Percentiles rank a stretch among this genome's conserved stretches.
Evolutionary conservation across 2,113 vertebrate species (phyloP).

Genomic region (Pungitius pungitius): DNA sequence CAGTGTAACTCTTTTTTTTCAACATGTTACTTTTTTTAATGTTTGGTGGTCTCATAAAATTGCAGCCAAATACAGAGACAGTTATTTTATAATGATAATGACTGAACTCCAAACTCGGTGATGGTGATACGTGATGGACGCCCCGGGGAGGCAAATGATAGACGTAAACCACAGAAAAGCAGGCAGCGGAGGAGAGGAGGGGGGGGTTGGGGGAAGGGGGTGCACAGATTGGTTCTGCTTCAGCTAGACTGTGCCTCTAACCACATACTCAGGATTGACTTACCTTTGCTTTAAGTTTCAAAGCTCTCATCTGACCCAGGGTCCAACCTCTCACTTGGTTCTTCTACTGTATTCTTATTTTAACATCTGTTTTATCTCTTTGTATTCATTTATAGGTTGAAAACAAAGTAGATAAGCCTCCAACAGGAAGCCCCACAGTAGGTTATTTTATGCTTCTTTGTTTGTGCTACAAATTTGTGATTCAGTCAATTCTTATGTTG

Average conservation of each 20-base stretch:
- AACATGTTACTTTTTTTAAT: slow-evolving; percentile 35
- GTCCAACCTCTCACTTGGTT: neutral
- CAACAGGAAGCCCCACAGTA: slow-evolving; percentile 54
- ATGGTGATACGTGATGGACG: slow-evolving; percentile 38
- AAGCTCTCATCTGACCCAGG: neutral
- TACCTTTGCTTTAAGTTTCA: slow-evolving; percentile 28
- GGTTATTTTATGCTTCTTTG: slow-evolving; percentile 25
- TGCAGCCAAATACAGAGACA: slow-evolving; percentile 57
- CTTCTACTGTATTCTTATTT: neutral
- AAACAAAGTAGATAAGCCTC: slow-evolving; percentile 56
- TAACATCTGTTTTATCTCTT: slow-evolving; percentile 8
- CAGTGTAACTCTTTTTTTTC: slow-evolving; percentile 32
- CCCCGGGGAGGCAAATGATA: slow-evolving; percentile 56
- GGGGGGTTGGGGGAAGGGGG: neutral
- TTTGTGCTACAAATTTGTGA: slow-evolving; percentile 3
- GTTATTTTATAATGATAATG: slow-evolving; percentile 74
- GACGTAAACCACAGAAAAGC: slow-evolving; percentile 60
- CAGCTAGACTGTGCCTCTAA: slow-evolving; percentile 42
- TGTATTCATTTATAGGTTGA: slow-evolving; percentile 43
- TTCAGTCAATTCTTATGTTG: neutral
- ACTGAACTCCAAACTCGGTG: slow-evolving; percentile 60
- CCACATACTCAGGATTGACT: slow-evolving; percentile 39
- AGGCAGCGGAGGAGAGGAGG: slow-evolving; percentile 16
- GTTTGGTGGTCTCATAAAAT: slow-evolving; percentile 74
- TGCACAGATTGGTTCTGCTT: slow-evolving; percentile 47